phyloP scores from a whole-genome alignment of 1,140 invertebrate species.

The Acromyrmex charruanus region DNA sequence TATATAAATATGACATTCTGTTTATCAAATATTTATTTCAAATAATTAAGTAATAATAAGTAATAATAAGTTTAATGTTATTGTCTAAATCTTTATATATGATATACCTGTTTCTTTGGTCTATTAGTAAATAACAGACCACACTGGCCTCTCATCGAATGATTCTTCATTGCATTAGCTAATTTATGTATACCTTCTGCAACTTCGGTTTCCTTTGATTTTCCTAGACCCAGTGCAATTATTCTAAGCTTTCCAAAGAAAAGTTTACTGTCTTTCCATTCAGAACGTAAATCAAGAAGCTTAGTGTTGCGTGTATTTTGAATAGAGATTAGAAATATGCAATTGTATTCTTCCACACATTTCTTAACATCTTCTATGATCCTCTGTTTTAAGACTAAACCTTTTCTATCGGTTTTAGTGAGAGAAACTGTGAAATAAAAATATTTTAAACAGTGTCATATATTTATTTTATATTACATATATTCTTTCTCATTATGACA shows the following conservation, averaged over 20 bases:
- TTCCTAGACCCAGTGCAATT: constrained; percentile 96
- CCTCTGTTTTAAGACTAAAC: constrained; percentile 94
- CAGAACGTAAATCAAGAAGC: constrained; percentile 94
- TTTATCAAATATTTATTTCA: not conserved
- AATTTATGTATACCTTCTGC: constrained; percentile 94
- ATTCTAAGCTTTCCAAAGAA: constrained; percentile 99
- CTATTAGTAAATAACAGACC: constrained; percentile 98
- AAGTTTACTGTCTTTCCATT: constrained; percentile 97
- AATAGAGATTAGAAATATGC: constrained; percentile 96
- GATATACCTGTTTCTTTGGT: constrained; percentile 91
- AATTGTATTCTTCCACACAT: constrained; percentile 93
- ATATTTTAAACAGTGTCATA: constrained; percentile 54
- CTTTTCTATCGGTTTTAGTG: constrained; percentile 97
- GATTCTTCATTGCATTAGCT: constrained; percentile 86
- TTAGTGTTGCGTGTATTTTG: constrained; percentile 97
- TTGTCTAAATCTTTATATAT: constrained; percentile 26
- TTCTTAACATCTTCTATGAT: constrained; percentile 95
- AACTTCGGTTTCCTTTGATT: constrained; percentile 94
- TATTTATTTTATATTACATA: constrained; percentile 8
- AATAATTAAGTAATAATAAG: not conserved
- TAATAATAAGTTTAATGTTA: constrained; percentile 18
- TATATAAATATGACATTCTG: too few species aligned
- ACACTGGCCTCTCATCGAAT: constrained; percentile 93
- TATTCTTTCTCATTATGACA: not conserved
- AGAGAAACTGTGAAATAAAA: constrained; percentile 93